A percentile compares a stretch with the other conserved stretches of the same genome.
Evolutionary conservation across 2,797 vertebrate genomes (phyloP).

Genomic region (Acridotheres tristis): DNA sequence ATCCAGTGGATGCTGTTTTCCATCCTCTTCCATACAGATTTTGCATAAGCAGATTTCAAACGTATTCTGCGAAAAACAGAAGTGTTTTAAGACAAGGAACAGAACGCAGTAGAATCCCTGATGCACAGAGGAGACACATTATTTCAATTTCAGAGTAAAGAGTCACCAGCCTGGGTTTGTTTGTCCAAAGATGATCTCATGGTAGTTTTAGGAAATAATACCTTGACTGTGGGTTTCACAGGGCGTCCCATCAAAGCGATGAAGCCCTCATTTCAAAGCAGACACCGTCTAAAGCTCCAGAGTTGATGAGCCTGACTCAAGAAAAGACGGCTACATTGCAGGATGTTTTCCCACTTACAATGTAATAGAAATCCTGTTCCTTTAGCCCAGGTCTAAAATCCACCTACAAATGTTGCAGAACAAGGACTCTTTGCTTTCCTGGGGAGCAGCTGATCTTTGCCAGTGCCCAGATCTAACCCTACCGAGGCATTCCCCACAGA

Average conservation of each 20-base stretch:
- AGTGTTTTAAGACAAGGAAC: neutral
- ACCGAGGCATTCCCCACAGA: fast-evolving
- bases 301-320: neutral
- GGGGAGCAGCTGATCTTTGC: too few species aligned
- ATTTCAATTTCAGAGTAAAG: constrained; percentile 5
- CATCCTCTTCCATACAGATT: neutral
- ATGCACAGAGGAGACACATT: neutral
- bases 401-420: neutral
- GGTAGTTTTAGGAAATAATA: neutral
- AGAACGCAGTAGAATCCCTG: fast-evolving
- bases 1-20: neutral
- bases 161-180: neutral
- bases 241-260: neutral
- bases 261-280: neutral
- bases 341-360: neutral
- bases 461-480: fast-evolving
- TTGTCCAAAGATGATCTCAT: constrained; percentile 10
- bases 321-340: neutral
- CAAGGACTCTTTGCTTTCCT: fast-evolving
- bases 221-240: neutral
- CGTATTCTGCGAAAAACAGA: neutral
- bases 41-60: neutral
- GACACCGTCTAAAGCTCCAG: neutral
- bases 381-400: neutral
- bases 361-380: neutral